A percentile compares a stretch with the other conserved stretches of the same genome.
Conservation (phyloP, 2,888 invertebrate species). For the Tetanocera ferruginea region DNA sequence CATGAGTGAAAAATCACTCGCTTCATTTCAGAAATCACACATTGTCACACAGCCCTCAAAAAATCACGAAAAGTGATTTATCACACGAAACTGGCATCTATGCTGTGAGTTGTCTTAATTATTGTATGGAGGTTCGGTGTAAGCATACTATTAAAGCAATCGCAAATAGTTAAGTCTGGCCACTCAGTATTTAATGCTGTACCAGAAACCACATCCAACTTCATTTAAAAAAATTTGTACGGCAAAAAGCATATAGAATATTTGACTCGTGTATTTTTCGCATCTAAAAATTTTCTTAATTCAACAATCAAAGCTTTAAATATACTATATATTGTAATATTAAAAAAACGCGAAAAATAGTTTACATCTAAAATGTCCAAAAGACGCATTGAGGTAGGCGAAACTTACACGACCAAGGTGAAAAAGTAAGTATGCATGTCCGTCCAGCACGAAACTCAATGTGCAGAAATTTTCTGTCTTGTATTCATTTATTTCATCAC, state of each 20-base stretch:
- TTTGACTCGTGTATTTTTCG: neutral
- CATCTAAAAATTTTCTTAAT: neutral
- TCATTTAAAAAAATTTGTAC: neutral
- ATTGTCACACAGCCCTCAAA: too few species aligned
- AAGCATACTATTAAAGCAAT: too few species aligned
- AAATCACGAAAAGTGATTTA: too few species aligned
- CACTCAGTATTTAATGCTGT: neutral
- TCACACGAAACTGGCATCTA: too few species aligned
- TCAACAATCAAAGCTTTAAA: neutral
- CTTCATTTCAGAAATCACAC: too few species aligned
- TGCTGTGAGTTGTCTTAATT: too few species aligned
- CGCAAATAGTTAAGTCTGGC: neutral
- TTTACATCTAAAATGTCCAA: constrained; percentile 76
- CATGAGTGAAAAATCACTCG: too few species aligned
- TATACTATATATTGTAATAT: neutral
- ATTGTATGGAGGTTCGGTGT: too few species aligned
- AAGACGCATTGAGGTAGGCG: constrained; percentile 87
- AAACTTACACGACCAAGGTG: constrained; percentile 79
- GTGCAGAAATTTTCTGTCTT: neutral
- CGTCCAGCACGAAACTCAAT: neutral
- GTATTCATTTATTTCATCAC: neutral
- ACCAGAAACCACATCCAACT: neutral
- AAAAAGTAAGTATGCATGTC: constrained; percentile 75
- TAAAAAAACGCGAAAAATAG: constrained; percentile 30
- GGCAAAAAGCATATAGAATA: neutral